Base-by-base conservation (phyloP, 2,888 invertebrate species). In the Polietes domitor region DNA sequence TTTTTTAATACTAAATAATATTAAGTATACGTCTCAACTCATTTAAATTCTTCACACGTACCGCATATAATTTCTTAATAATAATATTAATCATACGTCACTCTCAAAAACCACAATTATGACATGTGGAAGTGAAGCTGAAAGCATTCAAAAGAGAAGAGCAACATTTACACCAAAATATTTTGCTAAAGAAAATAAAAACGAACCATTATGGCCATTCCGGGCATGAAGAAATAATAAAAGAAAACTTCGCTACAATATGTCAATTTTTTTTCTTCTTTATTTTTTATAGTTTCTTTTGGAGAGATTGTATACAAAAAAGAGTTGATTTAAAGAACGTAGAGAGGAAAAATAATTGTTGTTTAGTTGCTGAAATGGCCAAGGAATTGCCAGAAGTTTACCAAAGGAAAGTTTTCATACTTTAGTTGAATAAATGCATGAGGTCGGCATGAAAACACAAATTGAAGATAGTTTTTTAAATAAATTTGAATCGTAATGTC, bases 221-320 rank as follows among this genome's bases (percentile, higher is more conserved):
- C 12, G 6, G n/a, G 53, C 53, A 6, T 10, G 10, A 58, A 58
- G 26, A 58, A 24, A 58, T 58, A 58, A 26, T 55, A 55, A 15
- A 61, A 28, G 17, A 28, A 24, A 58, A 61, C 1, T 10, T 15
- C 7, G 63, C 63, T 32, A 63, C 63, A 63, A 63, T 63, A 63
- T 63, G 32, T 63, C 63, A 63, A 63, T 32, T 32, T 28, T 32
- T 28, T 63, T 28, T 32, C 17, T 37, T 7, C 1, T 37, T 37
- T 3, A 2, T 37, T 37, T 37, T 37, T 1, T 26, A 21, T 26
- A 15, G n/a, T 61, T 58, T 61, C n/a, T 28, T n/a, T 61, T 58
- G 2, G n/a, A 55, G 28, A 12, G 2, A 61, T 61, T 28, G n/a
- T 2, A n/a, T 5, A 24, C 15, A 26, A 1, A 47, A 15, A 17